These are phyloP conservation scores for human (Homo sapiens) DNA, from an alignment of 2,113 vertebrate genomes.

Conservation along the genomic window GRCh38 chr9:107992501-107993000, in stretches of 20 bases:
- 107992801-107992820: neutral
- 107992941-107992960: neutral
- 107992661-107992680: neutral
- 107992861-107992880: neutral
- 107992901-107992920: neutral
- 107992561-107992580: neutral
- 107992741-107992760: neutral
- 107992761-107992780: too few species aligned
- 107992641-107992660: neutral
- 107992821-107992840: neutral
- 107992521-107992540: neutral
- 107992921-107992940: neutral
- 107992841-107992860: neutral
- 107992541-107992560: neutral
- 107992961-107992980: neutral
- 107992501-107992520: neutral
- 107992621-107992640: neutral
- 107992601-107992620: neutral
- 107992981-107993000: neutral
- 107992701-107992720: neutral
- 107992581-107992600: neutral
- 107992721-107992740: neutral
- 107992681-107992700: neutral
- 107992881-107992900: constrained; percentile 7
- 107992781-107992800: neutral